Evolutionary conservation across 2,113 vertebrate genomes (phyloP).

Genomic region (Chamaea fasciata): DNA sequence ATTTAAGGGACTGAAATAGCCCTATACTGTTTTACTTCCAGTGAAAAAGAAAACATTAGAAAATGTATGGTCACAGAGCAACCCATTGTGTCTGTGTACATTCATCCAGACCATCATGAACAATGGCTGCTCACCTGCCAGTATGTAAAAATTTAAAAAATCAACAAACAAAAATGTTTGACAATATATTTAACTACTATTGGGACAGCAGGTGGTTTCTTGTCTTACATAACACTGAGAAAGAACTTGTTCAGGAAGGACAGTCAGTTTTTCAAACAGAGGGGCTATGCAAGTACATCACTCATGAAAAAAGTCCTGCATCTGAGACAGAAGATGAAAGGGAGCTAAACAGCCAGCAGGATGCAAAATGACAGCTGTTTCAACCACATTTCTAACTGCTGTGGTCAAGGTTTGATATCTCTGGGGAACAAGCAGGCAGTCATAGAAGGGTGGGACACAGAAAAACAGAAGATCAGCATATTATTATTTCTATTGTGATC

Average conservation of each 20-base stretch:
- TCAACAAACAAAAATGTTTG: not conserved
- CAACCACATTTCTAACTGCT: not conserved
- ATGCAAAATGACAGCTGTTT: slow-evolving; percentile 31
- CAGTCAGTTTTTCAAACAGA: not conserved
- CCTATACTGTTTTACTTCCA: not conserved
- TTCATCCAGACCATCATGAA: not conserved
- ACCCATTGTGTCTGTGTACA: not conserved
- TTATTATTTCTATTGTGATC: slow-evolving; percentile 13
- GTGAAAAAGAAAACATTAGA: not conserved
- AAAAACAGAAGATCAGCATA: not conserved
- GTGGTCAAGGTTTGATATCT: slow-evolving; percentile 6
- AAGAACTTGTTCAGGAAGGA: not conserved
- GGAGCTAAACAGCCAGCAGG: not conserved
- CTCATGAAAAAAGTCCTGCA: not conserved
- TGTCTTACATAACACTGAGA: not conserved
- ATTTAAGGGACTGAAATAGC: not conserved
- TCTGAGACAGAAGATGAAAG: slow-evolving; percentile 21
- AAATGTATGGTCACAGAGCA: not conserved
- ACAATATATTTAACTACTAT: not conserved
- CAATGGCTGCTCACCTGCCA: slow-evolving; percentile 38
- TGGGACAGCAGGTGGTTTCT: not conserved
- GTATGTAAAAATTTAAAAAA: not conserved
- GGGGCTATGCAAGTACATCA: not conserved
- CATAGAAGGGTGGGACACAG: not conserved
- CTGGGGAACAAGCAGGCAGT: not conserved